A percentile compares a stretch with the other conserved stretches of the same genome.
phyloP scores from a whole-genome alignment of 2,113 vertebrate genomes.

The Cebidichthys violaceus region DNA sequence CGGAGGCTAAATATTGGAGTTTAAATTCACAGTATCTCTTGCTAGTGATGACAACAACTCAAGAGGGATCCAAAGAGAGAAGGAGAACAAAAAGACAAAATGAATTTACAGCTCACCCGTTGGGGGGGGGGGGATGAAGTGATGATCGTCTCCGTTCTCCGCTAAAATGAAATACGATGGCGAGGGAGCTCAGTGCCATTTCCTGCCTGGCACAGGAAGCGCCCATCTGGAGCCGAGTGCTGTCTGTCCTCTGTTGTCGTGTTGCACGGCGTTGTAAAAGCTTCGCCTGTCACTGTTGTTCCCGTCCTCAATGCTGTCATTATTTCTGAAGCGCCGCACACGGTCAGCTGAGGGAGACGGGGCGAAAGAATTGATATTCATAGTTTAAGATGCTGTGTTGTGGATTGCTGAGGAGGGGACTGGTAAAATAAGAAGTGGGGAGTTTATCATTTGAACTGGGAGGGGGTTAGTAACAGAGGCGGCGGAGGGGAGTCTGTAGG shows the following conservation, averaged over 20 bases:
- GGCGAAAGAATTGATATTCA: slow-evolving; percentile 6
- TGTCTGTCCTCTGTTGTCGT: slow-evolving; percentile 62
- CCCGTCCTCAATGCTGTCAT: slow-evolving; percentile 42
- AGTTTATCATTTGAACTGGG: slow-evolving; percentile 44
- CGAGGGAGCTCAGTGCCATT: slow-evolving; percentile 63
- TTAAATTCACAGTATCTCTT: slow-evolving; percentile 30
- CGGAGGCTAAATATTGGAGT: slow-evolving; percentile 23
- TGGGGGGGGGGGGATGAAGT: slow-evolving; percentile 64
- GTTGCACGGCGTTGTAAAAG: slow-evolving; percentile 52
- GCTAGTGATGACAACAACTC: slow-evolving; percentile 50
- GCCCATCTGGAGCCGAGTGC: slow-evolving; percentile 71
- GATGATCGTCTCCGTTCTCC: slow-evolving; percentile 68
- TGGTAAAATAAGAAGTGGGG: slow-evolving; percentile 22
- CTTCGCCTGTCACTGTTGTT: slow-evolving; percentile 54
- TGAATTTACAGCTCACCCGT: slow-evolving; percentile 52
- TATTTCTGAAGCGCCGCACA: slow-evolving; percentile 45
- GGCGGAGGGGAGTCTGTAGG: background rate
- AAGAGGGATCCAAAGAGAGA: slow-evolving; percentile 50
- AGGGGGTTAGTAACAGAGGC: background rate
- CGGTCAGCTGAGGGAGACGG: slow-evolving; percentile 29
- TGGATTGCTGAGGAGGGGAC: background rate
- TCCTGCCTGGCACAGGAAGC: slow-evolving; percentile 77
- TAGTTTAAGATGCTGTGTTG: slow-evolving; percentile 39
- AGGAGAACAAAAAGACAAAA: slow-evolving; percentile 63
- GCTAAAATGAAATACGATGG: slow-evolving; percentile 73